These are phyloP conservation scores for Bryconaethiops microstoma DNA, from an alignment of 2,797 vertebrate species.

Conservation along the genomic window DNA sequence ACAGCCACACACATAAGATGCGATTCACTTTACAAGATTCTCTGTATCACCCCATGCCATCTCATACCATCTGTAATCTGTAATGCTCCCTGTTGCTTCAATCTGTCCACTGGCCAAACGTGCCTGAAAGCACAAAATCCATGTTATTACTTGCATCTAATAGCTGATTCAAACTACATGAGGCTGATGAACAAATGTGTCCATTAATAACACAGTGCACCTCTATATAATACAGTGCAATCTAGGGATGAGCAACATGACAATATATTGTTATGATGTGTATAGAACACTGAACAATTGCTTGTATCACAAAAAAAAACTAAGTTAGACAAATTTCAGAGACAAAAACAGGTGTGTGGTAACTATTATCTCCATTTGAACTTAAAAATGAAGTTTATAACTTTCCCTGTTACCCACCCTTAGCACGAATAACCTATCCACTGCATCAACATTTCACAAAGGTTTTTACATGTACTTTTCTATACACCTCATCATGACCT, in stretches of 20 bases:
- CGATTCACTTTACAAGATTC: slow-evolving; percentile 21
- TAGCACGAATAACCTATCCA: no score
- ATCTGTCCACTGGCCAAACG: slow-evolving; percentile 57
- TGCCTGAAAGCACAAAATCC: slow-evolving; percentile 31
- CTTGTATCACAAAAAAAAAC: background rate
- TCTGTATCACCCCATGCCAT: slow-evolving; percentile 24
- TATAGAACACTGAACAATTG: background rate
- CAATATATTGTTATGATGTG: background rate
- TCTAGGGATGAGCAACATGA: background rate
- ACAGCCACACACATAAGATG: background rate
- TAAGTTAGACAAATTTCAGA: background rate
- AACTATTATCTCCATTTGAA: background rate
- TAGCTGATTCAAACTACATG: slow-evolving; percentile 36
- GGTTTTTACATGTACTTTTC: background rate
- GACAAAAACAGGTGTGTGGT: no score
- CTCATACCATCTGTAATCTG: slow-evolving; percentile 64
- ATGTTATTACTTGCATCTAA: slow-evolving; percentile 47
- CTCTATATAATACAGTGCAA: background rate
- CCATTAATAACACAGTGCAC: background rate
- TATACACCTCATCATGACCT: background rate
- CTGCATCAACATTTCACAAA: background rate
- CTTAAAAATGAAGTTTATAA: no score
- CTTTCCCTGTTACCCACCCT: background rate
- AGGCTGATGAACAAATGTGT: background rate
- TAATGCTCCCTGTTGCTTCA: slow-evolving; percentile 70